Evolutionary conservation across 64 coral and sea anemone genomes (phyloP).

Genomic region (Pocillopora verrucosa): DNA sequence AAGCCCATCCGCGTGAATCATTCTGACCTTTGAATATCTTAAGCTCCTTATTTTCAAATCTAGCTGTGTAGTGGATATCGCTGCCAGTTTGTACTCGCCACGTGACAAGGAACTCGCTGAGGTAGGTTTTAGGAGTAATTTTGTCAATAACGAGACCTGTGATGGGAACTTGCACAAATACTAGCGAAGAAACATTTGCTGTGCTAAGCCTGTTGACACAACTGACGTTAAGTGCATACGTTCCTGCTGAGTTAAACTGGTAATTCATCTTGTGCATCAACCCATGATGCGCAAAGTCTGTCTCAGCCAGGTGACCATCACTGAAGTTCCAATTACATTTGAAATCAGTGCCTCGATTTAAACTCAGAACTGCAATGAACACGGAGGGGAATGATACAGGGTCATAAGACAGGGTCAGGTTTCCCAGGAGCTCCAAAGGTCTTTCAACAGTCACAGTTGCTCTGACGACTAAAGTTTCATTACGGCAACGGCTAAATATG

Average conservation of each 20-base stretch:
- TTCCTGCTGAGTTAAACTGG: not conserved
- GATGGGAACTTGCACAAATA: constrained; percentile 7
- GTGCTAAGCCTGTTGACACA: constrained; percentile 6
- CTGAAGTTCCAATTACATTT: constrained; percentile 28
- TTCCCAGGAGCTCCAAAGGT: constrained; percentile 1
- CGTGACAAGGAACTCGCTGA: not conserved
- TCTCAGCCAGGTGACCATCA: not conserved
- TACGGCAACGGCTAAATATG: constrained; percentile 11
- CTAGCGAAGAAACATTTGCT: not conserved
- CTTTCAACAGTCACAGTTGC: not conserved
- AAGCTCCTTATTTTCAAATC: constrained; percentile 3
- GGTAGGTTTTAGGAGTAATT: not conserved
- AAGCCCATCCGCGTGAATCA: constrained; percentile 4
- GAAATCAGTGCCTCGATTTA: constrained; percentile 12
- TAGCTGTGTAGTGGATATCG: constrained; percentile 8
- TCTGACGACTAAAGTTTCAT: constrained; percentile 2
- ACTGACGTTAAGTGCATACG: not conserved
- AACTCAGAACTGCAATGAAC: not conserved
- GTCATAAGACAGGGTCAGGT: constrained; percentile 4
- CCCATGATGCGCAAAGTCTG: not conserved
- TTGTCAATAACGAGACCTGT: not conserved
- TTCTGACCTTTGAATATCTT: not conserved
- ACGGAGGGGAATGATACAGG: not conserved
- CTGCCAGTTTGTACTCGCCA: constrained; percentile 25
- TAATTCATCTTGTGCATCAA: not conserved